These are phyloP conservation scores for Schizopygopsis malacanthus DNA, from an alignment of 2,797 vertebrate genomes.

Conservation along the genomic window DNA sequence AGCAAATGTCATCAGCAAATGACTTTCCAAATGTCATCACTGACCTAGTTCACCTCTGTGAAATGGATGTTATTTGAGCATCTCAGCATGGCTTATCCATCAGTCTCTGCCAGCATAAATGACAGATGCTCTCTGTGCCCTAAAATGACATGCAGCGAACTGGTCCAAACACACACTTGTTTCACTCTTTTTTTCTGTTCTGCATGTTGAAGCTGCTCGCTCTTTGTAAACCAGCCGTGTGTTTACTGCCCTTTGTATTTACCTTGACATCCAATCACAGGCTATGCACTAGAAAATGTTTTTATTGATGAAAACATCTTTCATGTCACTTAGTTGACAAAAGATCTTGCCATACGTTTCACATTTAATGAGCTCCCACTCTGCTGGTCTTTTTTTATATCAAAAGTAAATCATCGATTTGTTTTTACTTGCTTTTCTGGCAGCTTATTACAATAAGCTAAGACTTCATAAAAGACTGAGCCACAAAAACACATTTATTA, in stretches of 20 bases:
- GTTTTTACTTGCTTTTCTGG: not conserved
- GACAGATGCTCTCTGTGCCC: slow-evolving; percentile 38
- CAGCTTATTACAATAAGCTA: not conserved
- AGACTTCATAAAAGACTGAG: not conserved
- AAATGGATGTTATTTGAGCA: slow-evolving; percentile 48
- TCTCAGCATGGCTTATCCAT: no score
- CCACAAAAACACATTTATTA: not conserved
- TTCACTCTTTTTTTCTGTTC: not conserved
- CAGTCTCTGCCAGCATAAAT: slow-evolving; percentile 29
- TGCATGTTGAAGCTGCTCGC: not conserved
- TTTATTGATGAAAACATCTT: slow-evolving; percentile 9
- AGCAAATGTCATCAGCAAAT: no score
- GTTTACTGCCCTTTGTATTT: slow-evolving; percentile 20
- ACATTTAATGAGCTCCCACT: slow-evolving; percentile 15
- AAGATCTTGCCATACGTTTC: slow-evolving; percentile 2
- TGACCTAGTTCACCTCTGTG: slow-evolving; percentile 39
- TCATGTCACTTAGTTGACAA: not conserved
- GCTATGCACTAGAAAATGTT: not conserved
- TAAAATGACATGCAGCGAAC: slow-evolving; percentile 24
- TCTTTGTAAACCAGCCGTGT: not conserved
- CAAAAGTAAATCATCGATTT: not conserved
- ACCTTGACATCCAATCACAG: not conserved
- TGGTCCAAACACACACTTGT: not conserved
- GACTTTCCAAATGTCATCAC: slow-evolving; percentile 28
- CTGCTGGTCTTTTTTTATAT: not conserved